Conservation (phyloP, 2,888 invertebrate genomes). For the Tetramorium bicarinatum region DNA sequence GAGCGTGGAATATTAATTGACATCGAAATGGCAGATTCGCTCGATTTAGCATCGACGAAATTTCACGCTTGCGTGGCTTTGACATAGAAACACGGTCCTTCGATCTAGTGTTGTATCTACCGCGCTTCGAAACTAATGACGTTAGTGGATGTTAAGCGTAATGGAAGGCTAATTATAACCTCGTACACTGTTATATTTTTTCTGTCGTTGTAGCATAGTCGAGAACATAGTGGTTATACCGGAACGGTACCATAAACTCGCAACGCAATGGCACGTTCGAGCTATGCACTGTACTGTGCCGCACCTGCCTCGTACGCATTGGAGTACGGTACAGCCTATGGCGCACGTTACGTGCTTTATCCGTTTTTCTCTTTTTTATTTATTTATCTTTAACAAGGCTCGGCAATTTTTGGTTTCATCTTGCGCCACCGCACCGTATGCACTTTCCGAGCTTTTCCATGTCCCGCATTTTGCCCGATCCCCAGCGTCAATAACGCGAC, state of each 20-base stretch:
- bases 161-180: slow-evolving; percentile 71
- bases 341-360: background rate
- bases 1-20: slow-evolving; percentile 57
- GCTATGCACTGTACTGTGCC: slow-evolving; percentile 56
- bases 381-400: slow-evolving; percentile 65
- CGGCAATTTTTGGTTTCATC: slow-evolving; percentile 57
- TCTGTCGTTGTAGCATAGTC: slow-evolving; percentile 48
- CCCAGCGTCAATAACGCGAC: slow-evolving; percentile 46
- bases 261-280: slow-evolving; percentile 63
- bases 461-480: slow-evolving; percentile 44
- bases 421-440: slow-evolving; percentile 16
- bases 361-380: slow-evolving; percentile 57
- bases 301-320: slow-evolving; percentile 62
- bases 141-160: slow-evolving; percentile 65
- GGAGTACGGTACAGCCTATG: background rate
- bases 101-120: background rate
- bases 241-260: slow-evolving; percentile 62
- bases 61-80: slow-evolving; percentile 33
- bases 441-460: slow-evolving; percentile 16
- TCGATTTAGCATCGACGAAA: slow-evolving; percentile 57
- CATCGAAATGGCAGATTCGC: slow-evolving; percentile 51
- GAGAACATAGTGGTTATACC: slow-evolving; percentile 64
- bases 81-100: slow-evolving; percentile 22
- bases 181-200: slow-evolving; percentile 67
- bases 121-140: slow-evolving; percentile 47